These are phyloP conservation scores for Hypanus sabinus DNA, from an alignment of 2,113 vertebrate genomes.

Conservation along the genomic window DNA sequence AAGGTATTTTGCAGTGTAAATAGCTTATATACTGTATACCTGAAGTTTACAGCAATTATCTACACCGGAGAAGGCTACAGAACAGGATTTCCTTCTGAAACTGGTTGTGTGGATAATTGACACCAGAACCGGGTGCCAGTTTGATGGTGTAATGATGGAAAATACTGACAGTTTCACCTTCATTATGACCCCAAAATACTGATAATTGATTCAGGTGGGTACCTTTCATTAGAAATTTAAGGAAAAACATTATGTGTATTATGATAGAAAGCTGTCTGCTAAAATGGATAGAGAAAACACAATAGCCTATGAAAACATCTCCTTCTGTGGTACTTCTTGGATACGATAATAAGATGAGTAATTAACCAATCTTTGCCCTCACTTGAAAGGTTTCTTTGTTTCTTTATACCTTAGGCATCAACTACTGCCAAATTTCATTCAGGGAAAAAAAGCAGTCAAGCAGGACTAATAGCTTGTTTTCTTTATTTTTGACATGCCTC, in stretches of 20 bases:
- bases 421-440: not conserved
- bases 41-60: no score
- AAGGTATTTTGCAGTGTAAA: no score
- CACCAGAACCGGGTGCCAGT: no score
- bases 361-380: not conserved
- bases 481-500: not conserved
- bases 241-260: not conserved
- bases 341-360: not conserved
- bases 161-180: no score
- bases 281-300: not conserved
- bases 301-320: not conserved
- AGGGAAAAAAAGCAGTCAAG: not conserved
- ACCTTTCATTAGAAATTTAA: not conserved
- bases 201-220: no score
- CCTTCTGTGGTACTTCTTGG: not conserved
- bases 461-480: not conserved
- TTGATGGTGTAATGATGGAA: no score
- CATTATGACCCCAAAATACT: no score
- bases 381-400: not conserved
- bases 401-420: not conserved
- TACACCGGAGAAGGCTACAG: no score
- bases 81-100: no score
- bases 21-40: no score
- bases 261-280: not conserved
- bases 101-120: no score